Evolutionary conservation across 64 coral and sea anemone species (phyloP).

Genomic region (Astreopora myriophthalma): DNA sequence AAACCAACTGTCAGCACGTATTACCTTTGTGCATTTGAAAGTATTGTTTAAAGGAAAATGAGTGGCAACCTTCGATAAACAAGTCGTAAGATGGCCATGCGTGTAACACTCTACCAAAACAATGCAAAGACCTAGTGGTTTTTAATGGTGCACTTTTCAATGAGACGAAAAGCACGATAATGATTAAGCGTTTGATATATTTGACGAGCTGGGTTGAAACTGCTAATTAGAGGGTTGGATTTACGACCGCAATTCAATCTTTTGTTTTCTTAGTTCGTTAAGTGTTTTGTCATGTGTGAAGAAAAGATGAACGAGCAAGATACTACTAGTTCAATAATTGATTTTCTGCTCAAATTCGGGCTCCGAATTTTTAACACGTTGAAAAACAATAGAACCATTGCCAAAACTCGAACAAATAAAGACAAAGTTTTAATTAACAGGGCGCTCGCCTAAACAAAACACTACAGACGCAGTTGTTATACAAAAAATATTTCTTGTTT

Average conservation of each 20-base stretch:
- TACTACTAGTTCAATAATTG: conserved; percentile 24
- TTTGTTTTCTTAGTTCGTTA: conserved; percentile 50
- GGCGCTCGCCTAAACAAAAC: not conserved
- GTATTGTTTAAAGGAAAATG: not conserved
- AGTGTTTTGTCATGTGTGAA: conserved; percentile 38
- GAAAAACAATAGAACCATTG: too few species aligned
- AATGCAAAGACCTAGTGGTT: not conserved
- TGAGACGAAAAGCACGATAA: not conserved
- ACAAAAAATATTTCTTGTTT: conserved; percentile 17
- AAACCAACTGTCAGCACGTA: not conserved
- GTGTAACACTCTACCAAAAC: not conserved
- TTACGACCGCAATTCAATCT: conserved; percentile 31
- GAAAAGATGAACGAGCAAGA: not conserved
- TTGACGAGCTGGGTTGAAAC: not conserved
- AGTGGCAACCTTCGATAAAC: not conserved
- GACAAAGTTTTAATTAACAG: not conserved
- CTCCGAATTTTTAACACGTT: not conserved
- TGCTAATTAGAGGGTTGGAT: conserved; percentile 41
- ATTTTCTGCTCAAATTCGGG: not conserved
- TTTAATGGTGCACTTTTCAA: not conserved
- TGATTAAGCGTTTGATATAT: conserved; percentile 17
- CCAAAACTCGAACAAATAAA: not conserved
- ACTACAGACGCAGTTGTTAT: not conserved
- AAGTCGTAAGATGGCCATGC: not conserved
- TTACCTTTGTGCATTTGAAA: not conserved